Base-by-base conservation (phyloP, 2,797 vertebrate genomes). In the Spinus pinus region DNA sequence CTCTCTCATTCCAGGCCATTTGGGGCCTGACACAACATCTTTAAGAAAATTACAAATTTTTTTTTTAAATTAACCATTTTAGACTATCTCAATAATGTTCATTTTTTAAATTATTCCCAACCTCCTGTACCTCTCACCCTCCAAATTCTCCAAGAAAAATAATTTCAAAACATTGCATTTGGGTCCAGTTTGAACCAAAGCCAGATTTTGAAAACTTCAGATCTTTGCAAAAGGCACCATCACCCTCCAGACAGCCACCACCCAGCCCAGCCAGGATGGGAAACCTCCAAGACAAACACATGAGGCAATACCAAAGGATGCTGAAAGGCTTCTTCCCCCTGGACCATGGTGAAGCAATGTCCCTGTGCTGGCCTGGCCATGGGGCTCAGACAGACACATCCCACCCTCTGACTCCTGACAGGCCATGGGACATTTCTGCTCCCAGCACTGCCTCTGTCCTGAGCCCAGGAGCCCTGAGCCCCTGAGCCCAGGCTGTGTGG, bases 221-320 rank as follows among this genome's bases (percentile, higher is more conserved):
- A 81, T 88, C 92, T 95, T 79, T 92, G 90, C 90, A 87, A 92
- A 85, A 77, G 83, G 67, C 74, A 86, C 84, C 16, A 11, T 65
- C 41, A 58, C 54, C 53, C 64, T 82, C 35, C 4, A 5, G 44
- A 77, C 62, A 88, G 88, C 50, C 70, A 84, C 85, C 64, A 84
- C 73, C 79, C 2, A 1, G 67, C 62, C 81, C 37, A 4, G 87
- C 31, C 4, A 2, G 69, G 73, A 82, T 93, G 86, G 90, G 92
- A 91, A 51, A 94, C 90, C 95, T 97, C 90, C 94, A 95, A 96
- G 79, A 92, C 53, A 96, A 97, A 95, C 33, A 6, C 92, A 92
- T 88, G 88, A 95, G 78, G 94, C 93, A 95, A 95, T 72, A 90
- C 44, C 70, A 56, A 86, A 73, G 91, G 93, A 84, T 91, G 86